These are phyloP conservation scores for Neotoxoptera formosana DNA, from an alignment of 1,140 invertebrate species.

Conservation along the genomic window DNA sequence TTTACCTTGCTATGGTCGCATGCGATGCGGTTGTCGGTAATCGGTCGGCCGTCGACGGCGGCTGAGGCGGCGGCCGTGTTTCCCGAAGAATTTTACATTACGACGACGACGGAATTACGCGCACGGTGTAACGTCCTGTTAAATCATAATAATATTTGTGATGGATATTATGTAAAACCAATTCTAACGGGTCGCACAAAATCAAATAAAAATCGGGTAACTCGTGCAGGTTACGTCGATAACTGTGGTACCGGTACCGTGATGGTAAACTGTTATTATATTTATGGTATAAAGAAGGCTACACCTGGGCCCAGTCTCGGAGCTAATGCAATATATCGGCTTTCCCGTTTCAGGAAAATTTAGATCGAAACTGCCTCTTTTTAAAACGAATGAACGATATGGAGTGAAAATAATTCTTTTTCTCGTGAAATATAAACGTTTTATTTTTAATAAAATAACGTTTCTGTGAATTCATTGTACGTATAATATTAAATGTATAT, in stretches of 20 bases:
- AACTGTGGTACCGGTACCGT: too few species aligned
- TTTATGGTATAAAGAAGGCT: background rate
- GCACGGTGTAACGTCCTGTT: too few species aligned
- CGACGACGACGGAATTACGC: too few species aligned
- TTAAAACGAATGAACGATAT: background rate
- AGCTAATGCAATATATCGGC: background rate
- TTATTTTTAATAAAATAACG: background rate
- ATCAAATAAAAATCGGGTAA: background rate
- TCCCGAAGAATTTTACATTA: too few species aligned
- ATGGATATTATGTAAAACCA: background rate
- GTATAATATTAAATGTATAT: background rate
- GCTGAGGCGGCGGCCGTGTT: too few species aligned
- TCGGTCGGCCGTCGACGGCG: too few species aligned
- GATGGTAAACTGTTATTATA: background rate
- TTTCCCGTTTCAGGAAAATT: background rate
- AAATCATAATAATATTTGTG: background rate
- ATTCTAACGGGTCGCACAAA: background rate
- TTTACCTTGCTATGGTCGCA: background rate
- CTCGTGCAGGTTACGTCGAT: background rate
- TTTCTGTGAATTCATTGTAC: background rate
- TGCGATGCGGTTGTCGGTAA: too few species aligned
- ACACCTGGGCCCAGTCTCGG: background rate
- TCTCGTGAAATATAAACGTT: background rate
- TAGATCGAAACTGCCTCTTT: background rate
- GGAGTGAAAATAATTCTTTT: background rate